These are phyloP conservation scores for Heterocephalus glaber DNA, from an alignment of 2,113 vertebrate species.

Conservation along the genomic window DNA sequence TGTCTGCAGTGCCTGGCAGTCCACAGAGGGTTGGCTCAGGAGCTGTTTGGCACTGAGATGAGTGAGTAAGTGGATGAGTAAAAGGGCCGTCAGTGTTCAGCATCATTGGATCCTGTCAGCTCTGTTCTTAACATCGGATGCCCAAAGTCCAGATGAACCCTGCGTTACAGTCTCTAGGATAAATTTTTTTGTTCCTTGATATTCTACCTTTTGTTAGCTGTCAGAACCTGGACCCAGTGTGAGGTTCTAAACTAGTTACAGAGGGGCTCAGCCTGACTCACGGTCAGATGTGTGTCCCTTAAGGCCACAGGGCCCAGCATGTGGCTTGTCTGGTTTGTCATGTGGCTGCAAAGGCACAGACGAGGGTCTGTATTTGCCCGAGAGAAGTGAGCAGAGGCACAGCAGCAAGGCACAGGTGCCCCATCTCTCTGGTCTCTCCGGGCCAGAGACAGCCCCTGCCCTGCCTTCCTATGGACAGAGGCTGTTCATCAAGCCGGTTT, in stretches of 20 bases:
- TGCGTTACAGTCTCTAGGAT: slow-evolving; percentile 24
- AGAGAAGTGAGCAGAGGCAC: background rate
- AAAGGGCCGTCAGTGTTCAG: background rate
- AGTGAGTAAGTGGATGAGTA: background rate
- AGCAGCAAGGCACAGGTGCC: background rate
- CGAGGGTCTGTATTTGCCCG: background rate
- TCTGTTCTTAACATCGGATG: background rate
- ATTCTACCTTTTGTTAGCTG: background rate
- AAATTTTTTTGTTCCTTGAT: background rate
- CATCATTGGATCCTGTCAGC: background rate
- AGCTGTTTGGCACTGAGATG: background rate
- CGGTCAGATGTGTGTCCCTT: background rate
- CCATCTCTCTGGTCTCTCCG: background rate
- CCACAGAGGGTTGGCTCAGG: background rate
- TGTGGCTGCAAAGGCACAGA: background rate
- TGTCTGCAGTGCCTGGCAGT: background rate
- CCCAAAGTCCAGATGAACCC: background rate
- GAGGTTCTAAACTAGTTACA: background rate
- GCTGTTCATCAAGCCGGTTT: background rate
- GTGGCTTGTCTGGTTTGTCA: background rate
- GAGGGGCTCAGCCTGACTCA: background rate
- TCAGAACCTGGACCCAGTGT: background rate
- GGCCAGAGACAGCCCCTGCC: too few species aligned
- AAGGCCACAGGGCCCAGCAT: background rate
- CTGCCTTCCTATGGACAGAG: background rate